Conservation (phyloP, 2,113 vertebrate species). For the Talpa occidentalis region DNA sequence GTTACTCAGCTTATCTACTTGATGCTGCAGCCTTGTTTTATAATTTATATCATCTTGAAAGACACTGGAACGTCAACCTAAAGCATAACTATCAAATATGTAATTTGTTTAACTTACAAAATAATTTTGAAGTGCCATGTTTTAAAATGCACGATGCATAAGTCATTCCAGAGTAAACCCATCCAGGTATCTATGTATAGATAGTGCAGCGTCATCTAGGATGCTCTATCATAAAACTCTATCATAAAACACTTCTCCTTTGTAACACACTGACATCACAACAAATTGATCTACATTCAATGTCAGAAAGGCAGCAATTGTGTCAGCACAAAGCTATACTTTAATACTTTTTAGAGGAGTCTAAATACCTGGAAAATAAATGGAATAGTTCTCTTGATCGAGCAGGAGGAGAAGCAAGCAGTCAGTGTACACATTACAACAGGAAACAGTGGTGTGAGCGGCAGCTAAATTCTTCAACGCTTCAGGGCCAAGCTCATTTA, state of each 20-base stretch:
- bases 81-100: background rate
- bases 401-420: background rate
- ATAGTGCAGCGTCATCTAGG: background rate
- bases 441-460: background rate
- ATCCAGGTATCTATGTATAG: background rate
- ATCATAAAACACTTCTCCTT: background rate
- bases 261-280: background rate
- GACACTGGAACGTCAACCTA: background rate
- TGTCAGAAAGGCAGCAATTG: background rate
- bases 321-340: background rate
- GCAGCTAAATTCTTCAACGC: background rate
- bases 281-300: background rate
- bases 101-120: background rate
- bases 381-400: background rate
- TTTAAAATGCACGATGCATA: background rate
- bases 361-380: background rate
- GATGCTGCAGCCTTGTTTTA: background rate
- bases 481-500: background rate
- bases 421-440: background rate
- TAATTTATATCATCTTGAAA: background rate
- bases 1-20: background rate
- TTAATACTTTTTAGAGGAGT: background rate
- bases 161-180: background rate
- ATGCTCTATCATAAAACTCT: background rate
- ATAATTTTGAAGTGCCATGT: background rate